Evolutionary conservation across 2,888 invertebrate species (phyloP), one percentile per base, ranked within the genome.

Genomic region (Epistrophella euchroma): DNA sequence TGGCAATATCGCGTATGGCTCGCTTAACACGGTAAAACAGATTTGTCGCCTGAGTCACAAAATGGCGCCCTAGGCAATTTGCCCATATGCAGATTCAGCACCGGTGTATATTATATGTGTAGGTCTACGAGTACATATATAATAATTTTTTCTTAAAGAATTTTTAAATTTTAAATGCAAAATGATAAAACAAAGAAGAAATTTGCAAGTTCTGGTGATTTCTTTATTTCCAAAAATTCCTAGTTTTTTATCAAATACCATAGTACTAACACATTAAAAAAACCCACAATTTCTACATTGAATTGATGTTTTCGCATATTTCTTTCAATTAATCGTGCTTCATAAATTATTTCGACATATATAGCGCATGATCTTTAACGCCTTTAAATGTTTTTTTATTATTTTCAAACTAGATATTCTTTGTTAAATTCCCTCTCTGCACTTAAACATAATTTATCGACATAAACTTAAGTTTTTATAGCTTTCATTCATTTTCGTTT

Each of bases 381-480:
- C 32, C 19, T 19, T 47, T 25, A 71, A 60, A 43, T 32, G n/a
- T 37, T 15, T 28, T 43, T 35, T 55, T 62, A 6, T n/a, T 28
- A 19, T 55, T 45, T 35, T 58, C 60, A 7, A 10, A 45, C 17
- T 40, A 45, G 47, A 28, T 47, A 40, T 70, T 71, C 17, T 64
- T 64, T 72, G 45, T 64, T 62, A 47, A 55, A 56, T 40, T 37
- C n/a, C 50, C 10, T 22, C 15, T 22, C 15, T 60, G 7, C 19
- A 22, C 56, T 32, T 60, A n/a, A n/a, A n/a, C n/a, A 35, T 58
- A 58, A 76, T 58, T 76, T 76, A 58, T 47, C 35, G 58, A 47
- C 58, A 79, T 75, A 79, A 79, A 84, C 60, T 75, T 68, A 19
- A 37, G 22, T 84, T 50, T 75, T 84, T 75, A 84, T 60, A 50